phyloP scores from a whole-genome alignment of 1,140 invertebrate genomes.

The Bombyx mandarina region DNA sequence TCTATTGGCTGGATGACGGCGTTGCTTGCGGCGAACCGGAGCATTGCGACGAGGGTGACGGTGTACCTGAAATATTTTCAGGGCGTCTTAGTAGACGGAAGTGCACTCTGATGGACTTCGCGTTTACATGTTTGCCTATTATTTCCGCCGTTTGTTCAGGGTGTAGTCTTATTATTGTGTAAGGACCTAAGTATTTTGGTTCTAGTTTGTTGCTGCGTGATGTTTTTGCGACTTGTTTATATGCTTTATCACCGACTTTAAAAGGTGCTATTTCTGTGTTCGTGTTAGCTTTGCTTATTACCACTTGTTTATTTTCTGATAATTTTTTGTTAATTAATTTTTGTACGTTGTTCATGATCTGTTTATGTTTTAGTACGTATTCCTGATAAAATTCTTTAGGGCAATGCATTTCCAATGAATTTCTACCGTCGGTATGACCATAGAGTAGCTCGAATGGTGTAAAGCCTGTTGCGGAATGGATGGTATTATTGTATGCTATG shows the following conservation, averaged over 20 bases:
- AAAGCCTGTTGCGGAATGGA: constrained; percentile 13
- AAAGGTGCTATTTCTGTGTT: constrained; percentile 13
- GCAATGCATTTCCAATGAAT: constrained; percentile 11
- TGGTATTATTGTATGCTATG: constrained; percentile 20
- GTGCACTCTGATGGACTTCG: constrained; percentile 23
- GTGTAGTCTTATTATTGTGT: constrained; percentile 26
- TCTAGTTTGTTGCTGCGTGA: constrained; percentile 22
- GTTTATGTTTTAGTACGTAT: constrained; percentile 9
- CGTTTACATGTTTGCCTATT: constrained; percentile 23
- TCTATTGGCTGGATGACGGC: constrained; percentile 20
- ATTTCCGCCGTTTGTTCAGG: constrained; percentile 27
- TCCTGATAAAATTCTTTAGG: constrained; percentile 11
- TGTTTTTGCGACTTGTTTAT: constrained; percentile 25
- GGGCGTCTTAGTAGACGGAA: constrained; percentile 21
- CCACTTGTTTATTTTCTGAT: constrained; percentile 20
- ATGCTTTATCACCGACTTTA: constrained; percentile 27
- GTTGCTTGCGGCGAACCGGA: constrained; percentile 15
- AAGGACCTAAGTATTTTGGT: constrained; percentile 27
- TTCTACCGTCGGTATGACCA: constrained; percentile 16
- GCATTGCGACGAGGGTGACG: constrained; percentile 12
- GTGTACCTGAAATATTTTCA: constrained; percentile 16
- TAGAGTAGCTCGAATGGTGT: constrained; percentile 21
- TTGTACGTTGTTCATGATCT: constrained; percentile 14
- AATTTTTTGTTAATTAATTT: constrained; percentile 14
- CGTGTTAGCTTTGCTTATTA: constrained; percentile 19